phyloP scores from a whole-genome alignment of 2,888 invertebrate genomes.

The Baronia brevicornis region DNA sequence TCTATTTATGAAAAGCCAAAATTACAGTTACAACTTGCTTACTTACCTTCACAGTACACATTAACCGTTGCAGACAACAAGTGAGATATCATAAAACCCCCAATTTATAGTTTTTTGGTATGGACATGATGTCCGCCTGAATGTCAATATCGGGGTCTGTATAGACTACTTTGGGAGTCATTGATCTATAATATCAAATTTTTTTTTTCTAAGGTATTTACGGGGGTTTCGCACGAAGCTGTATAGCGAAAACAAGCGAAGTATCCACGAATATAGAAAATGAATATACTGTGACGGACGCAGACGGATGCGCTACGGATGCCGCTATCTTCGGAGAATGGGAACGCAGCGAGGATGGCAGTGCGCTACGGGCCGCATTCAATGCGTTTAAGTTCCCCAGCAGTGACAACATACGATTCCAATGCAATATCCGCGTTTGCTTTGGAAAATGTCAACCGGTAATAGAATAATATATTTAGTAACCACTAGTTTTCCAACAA shows the following conservation, averaged over 20 bases:
- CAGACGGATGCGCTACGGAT: constrained; percentile 95
- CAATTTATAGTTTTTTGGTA: no score
- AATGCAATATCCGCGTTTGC: constrained; percentile 95
- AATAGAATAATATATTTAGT: constrained; percentile 37
- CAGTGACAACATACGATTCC: constrained; percentile 95
- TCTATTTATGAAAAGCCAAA: no score
- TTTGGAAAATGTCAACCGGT: constrained; percentile 96
- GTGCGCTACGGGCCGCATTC: constrained; percentile 90
- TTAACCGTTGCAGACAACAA: no score
- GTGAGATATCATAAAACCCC: no score
- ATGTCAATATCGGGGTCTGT: no score
- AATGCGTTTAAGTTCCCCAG: constrained; percentile 97
- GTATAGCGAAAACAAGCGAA: constrained; percentile 94
- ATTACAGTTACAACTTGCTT: no score
- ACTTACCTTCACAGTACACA: no score
- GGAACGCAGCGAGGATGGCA: constrained; percentile 91
- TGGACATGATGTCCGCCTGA: no score
- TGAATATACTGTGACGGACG: constrained; percentile 94
- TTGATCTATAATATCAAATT: no score
- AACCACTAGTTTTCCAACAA: neutral
- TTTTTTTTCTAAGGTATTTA: constrained; percentile 81
- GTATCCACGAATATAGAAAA: constrained; percentile 85
- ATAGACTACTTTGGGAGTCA: no score
- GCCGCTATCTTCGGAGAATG: constrained; percentile 95
- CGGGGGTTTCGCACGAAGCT: constrained; percentile 94